Evolutionary conservation across 1,140 invertebrate species (phyloP), one percentile per base, ranked within the genome.

Genomic region (Physella acuta): DNA sequence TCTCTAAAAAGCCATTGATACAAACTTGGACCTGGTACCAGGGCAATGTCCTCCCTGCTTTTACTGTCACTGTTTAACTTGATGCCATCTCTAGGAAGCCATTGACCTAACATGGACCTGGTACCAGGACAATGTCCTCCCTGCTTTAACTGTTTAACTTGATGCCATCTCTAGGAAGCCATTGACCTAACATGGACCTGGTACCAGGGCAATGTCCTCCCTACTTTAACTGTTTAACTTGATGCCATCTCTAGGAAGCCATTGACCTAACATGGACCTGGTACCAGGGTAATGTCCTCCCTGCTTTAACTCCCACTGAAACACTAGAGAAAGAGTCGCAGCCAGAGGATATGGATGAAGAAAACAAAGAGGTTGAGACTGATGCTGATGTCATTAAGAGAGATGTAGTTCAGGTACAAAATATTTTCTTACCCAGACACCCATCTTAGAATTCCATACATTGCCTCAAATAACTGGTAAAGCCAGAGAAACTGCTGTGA

Each of bases 341-440:
- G 31, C 58, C 85, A 65, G 83, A 86, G 33, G 77, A 76, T 33
- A 87, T 90, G 56, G 74, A 78, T 44, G 71, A 71, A 2, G 74
- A 73, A 0, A 87, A 89, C n/a, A 88, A 90, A 74, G 88, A 71
- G 85, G 86, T 70, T 89, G 90, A 76, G 56, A 93, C 93, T 82
- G 94, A 96, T 87, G 90, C 91, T 79, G 91, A 95, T 80, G 82
- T 95, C 56, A 89, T 90, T 14, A 92, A 84, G 74, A 73, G 80
- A 69, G 86, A 87, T 78, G 67, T 86, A 28, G 78, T 86, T 28
- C 72, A 80, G 75, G 84, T 84, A 73, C 70, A n/a, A n/a, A n/a
- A n/a, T n/a, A n/a, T n/a, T n/a, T n/a, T n/a, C n/a, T n/a, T n/a
- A n/a, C n/a, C n/a, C n/a, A n/a, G n/a, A n/a, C n/a, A n/a, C n/a